phyloP scores from a whole-genome alignment of 2,797 vertebrate species.

The Molossus molossus region DNA sequence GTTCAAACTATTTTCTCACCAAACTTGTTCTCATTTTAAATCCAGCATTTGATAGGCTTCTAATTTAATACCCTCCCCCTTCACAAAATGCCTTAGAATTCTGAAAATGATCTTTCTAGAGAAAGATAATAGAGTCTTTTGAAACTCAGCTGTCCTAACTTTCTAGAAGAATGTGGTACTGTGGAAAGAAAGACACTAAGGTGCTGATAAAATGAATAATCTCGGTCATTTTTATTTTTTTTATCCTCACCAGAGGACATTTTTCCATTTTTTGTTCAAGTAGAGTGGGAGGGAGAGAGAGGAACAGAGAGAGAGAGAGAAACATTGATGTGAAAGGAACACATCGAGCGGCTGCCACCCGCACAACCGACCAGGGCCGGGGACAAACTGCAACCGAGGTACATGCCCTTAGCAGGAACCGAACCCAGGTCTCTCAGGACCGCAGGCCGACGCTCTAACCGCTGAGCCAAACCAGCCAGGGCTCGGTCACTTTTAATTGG shows the following conservation, averaged over 20 bases:
- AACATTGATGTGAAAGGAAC: too few species aligned
- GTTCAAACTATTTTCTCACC: conserved; percentile 8
- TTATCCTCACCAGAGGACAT: too few species aligned
- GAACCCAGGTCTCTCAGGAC: too few species aligned
- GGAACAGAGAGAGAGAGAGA: too few species aligned
- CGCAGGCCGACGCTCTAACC: too few species aligned
- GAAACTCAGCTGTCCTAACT: neutral
- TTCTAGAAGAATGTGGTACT: neutral
- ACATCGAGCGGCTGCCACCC: too few species aligned
- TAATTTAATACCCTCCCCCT: neutral
- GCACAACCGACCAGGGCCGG: too few species aligned
- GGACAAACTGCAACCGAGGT: too few species aligned
- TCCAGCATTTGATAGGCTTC: conserved; percentile 37
- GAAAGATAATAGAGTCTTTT: neutral
- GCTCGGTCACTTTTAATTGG: conserved; percentile 1
- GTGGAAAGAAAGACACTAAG: conserved; percentile 23
- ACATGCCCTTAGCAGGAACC: too few species aligned
- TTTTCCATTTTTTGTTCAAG: too few species aligned
- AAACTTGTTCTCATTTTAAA: conserved; percentile 62
- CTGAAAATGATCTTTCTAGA: conserved; percentile 15
- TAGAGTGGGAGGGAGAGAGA: too few species aligned
- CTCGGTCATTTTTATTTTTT: neutral
- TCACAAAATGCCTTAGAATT: conserved; percentile 28
- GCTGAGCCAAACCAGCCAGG: too few species aligned
- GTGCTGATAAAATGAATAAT: neutral